Evolutionary conservation across 2,888 invertebrate species (phyloP).

Genomic region (Sphaeridia pumilis): DNA sequence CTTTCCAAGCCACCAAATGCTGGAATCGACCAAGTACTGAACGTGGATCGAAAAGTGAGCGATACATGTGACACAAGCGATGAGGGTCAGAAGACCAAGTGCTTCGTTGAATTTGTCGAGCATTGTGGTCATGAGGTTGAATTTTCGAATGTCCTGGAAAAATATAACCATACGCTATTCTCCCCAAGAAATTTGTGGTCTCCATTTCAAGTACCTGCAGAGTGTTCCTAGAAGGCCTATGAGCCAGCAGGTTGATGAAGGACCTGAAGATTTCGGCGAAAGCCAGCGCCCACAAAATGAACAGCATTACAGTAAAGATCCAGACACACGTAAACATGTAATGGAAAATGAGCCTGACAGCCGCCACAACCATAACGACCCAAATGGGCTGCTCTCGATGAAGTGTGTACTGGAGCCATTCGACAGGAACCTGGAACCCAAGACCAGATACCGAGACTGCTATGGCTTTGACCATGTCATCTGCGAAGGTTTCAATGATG

Average conservation of each 20-base stretch:
- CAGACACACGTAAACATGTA: not conserved
- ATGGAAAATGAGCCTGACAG: not conserved
- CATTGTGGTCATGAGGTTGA: slow-evolving; percentile 4
- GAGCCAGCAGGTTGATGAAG: not conserved
- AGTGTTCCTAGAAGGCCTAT: not conserved
- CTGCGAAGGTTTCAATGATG: not conserved
- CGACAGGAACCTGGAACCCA: not conserved
- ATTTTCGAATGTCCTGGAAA: slow-evolving; percentile 7
- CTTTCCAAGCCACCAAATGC: not conserved
- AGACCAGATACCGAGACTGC: not conserved
- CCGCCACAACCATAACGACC: not conserved
- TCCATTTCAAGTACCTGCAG: not conserved
- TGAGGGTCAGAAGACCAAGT: not conserved
- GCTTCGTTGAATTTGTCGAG: slow-evolving; percentile 8
- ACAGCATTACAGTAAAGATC: not conserved
- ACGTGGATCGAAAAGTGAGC: slow-evolving; percentile 3
- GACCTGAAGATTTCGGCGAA: not conserved
- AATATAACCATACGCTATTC: not conserved
- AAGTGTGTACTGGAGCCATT: not conserved
- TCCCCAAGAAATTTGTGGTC: not conserved
- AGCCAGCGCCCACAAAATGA: not conserved
- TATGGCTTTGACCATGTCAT: not conserved
- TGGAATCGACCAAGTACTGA: not conserved
- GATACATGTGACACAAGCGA: not conserved
- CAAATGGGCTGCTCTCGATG: not conserved